Conservation (phyloP, 2,888 invertebrate species). For the Lamproptera curius region DNA sequence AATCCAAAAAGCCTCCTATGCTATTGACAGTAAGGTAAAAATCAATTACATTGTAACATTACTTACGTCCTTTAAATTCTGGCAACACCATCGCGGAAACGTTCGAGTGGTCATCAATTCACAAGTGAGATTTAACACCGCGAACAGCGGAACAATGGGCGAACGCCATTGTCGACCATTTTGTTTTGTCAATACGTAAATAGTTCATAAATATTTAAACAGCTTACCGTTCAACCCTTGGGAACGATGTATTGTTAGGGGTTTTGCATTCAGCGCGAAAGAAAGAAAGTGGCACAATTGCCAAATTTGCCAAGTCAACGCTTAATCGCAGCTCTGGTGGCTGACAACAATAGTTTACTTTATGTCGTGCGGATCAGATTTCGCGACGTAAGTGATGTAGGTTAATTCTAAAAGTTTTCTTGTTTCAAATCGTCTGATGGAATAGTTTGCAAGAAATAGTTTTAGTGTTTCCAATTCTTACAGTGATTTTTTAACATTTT, state of each 20-base stretch:
- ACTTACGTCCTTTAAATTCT: conserved; percentile 6
- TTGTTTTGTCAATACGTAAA: conserved; percentile 72
- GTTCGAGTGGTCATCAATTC: conserved; percentile 59
- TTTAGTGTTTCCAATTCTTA: too few relatives aligned
- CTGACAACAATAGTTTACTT: neutral
- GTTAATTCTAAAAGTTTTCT: too few relatives aligned
- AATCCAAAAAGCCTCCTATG: too few relatives aligned
- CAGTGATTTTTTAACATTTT: too few relatives aligned
- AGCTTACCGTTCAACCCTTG: conserved; percentile 54
- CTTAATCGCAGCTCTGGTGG: neutral
- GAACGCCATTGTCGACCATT: conserved; percentile 53
- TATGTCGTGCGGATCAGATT: neutral
- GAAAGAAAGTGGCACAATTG: conserved; percentile 2
- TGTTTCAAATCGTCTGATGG: too few relatives aligned
- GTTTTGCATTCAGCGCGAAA: conserved; percentile 20
- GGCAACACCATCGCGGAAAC: conserved; percentile 45
- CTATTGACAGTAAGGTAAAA: too few relatives aligned
- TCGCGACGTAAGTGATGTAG: too few relatives aligned
- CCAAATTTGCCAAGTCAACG: conserved; percentile 7
- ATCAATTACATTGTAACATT: neutral
- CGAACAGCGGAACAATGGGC: conserved; percentile 43
- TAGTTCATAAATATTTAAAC: conserved; percentile 69
- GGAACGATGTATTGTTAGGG: conserved; percentile 32
- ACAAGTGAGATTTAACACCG: conserved; percentile 35
- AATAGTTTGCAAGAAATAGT: too few relatives aligned